These are phyloP conservation scores for Phylloscopus trochilus DNA, from an alignment of 2,113 vertebrate species.

Conservation along the genomic window DNA sequence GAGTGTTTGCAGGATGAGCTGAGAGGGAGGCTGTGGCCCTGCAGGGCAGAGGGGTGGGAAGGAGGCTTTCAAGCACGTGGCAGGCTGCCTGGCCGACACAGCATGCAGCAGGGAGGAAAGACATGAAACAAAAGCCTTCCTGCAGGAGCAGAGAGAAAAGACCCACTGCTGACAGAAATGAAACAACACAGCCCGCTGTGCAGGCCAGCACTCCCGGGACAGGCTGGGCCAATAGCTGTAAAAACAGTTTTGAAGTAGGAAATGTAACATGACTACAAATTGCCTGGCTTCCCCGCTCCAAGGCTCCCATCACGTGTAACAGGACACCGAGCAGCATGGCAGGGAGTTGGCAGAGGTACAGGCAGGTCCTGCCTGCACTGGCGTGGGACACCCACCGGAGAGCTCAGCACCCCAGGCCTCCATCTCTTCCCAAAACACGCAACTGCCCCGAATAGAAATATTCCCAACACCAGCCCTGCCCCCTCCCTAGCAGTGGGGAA, in stretches of 20 bases:
- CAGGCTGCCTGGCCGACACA: not conserved
- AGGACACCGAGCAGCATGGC: not conserved
- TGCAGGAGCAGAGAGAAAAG: conserved; percentile 18
- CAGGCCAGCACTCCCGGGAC: not conserved
- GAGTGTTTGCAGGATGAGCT: not conserved
- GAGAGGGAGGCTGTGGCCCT: not conserved
- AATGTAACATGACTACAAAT: conserved; percentile 8
- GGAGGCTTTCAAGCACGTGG: not conserved
- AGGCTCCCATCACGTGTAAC: not conserved
- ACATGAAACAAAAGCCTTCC: conserved; percentile 41
- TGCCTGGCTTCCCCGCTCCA: not conserved
- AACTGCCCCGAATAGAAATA: not conserved
- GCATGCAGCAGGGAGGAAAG: not conserved
- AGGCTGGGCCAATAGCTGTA: conserved; percentile 28
- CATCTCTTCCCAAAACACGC: not conserved
- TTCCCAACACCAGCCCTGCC: not conserved
- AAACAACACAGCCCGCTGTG: not conserved
- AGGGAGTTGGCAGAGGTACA: fast-evolving
- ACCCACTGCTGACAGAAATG: conserved; percentile 28
- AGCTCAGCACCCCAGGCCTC: fast-evolving
- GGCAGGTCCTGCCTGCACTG: not conserved
- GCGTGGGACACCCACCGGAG: fast-evolving
- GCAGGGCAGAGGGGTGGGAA: not conserved
- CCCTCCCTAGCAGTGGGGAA: not conserved
- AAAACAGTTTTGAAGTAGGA: conserved; percentile 58